Conservation (phyloP, 1,140 invertebrate species). For the Pseudoatta argentina region DNA sequence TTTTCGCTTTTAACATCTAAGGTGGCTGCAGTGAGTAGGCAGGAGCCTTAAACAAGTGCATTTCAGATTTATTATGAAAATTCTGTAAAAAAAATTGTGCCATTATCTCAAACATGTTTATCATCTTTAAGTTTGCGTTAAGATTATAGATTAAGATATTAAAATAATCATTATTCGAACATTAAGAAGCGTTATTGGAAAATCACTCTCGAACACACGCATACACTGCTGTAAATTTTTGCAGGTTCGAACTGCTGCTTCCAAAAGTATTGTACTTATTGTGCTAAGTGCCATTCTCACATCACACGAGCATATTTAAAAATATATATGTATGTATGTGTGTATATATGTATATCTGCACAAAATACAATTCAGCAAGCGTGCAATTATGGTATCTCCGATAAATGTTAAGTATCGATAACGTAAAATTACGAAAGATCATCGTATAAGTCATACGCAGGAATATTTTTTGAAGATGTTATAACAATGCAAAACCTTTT, state of each 20-base stretch:
- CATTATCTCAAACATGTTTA: not conserved
- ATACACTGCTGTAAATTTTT: constrained; percentile 17
- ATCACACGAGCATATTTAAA: constrained; percentile 24
- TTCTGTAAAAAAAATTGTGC: constrained; percentile 23
- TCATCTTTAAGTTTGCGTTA: not conserved
- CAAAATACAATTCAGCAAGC: constrained; percentile 34
- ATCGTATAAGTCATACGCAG: constrained; percentile 25
- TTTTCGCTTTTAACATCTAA: no score
- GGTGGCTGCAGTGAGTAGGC: no score
- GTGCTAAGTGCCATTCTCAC: not conserved
- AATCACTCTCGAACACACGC: constrained; percentile 1
- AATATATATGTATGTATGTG: constrained; percentile 19
- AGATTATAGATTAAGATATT: constrained; percentile 11
- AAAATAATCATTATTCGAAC: not conserved
- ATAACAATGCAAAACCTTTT: constrained; percentile 36
- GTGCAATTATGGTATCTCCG: constrained; percentile 44
- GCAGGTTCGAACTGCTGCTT: not conserved
- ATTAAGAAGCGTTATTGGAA: not conserved
- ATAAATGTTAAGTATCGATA: constrained; percentile 17
- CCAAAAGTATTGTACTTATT: constrained; percentile 32
- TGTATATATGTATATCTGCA: constrained; percentile 18
- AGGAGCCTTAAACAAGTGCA: not conserved
- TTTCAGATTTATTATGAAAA: constrained; percentile 1
- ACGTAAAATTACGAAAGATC: constrained; percentile 56
- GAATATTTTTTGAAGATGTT: not conserved